Conservation (phyloP, 2,888 invertebrate genomes). For the Hetaerina titia region DNA sequence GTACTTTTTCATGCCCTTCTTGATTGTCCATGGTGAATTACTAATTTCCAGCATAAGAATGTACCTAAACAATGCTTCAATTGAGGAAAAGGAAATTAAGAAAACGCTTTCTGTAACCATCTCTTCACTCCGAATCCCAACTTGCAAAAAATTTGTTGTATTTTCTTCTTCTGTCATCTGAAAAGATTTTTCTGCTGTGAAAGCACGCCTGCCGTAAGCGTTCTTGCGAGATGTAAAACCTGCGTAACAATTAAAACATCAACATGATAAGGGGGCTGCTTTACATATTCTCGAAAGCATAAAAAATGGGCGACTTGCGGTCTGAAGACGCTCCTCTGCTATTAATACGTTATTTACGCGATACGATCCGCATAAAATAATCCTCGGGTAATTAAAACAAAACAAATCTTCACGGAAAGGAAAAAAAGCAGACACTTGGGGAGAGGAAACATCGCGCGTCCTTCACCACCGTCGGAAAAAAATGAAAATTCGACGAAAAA, state of each 20-base stretch:
- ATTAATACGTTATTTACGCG: not conserved
- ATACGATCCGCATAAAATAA: not conserved
- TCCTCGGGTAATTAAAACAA: not conserved
- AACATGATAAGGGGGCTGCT: not conserved
- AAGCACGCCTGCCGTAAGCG: not conserved
- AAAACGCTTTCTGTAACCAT: no score
- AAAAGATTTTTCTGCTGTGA: not conserved
- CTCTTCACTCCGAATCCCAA: no score
- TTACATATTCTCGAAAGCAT: not conserved
- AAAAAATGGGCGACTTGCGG: not conserved
- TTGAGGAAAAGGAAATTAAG: no score
- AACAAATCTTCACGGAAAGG: not conserved
- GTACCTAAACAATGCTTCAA: no score
- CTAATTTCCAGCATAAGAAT: no score
- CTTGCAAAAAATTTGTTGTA: no score
- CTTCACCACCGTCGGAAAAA: conserved; percentile 3
- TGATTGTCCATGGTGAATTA: no score
- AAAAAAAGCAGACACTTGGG: not conserved
- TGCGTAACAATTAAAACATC: not conserved
- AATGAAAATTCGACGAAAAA: not conserved
- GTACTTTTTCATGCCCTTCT: no score
- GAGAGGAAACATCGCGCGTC: not conserved
- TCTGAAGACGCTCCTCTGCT: not conserved
- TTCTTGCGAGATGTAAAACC: not conserved
- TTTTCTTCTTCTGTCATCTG: not conserved